These are phyloP conservation scores for Galeopsomyia nigrocyanea DNA, from an alignment of 2,888 invertebrate genomes.

Conservation along the genomic window DNA sequence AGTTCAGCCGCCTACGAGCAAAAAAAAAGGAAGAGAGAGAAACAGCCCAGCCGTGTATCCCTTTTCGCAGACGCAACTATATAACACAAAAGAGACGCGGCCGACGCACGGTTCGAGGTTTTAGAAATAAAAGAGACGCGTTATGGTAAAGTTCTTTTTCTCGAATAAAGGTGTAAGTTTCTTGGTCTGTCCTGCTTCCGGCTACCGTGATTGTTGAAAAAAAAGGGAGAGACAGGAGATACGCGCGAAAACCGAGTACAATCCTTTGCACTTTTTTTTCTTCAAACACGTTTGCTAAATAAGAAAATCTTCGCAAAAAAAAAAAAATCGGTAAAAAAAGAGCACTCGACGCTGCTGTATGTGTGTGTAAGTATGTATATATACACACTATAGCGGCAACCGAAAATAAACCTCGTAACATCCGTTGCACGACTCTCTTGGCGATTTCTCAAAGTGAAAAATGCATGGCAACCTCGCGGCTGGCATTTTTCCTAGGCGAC, in stretches of 20 bases:
- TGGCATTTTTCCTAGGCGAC: neutral
- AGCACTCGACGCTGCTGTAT: too few relatives aligned
- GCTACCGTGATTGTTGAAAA: slow-evolving; percentile 19
- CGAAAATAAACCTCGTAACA: slow-evolving; percentile 10
- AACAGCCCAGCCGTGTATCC: neutral
- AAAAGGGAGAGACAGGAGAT: neutral
- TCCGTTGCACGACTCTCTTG: neutral
- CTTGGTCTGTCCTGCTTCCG: slow-evolving; percentile 36
- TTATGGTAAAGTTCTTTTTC: too few relatives aligned
- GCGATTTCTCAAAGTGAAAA: too few relatives aligned
- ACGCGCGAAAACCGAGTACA: neutral
- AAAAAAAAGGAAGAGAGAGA: slow-evolving; percentile 18
- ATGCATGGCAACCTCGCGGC: neutral
- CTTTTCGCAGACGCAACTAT: slow-evolving; percentile 13
- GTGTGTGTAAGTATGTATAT: neutral
- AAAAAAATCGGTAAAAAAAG: neutral
- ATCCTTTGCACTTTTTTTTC: too few relatives aligned
- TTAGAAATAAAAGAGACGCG: slow-evolving; percentile 9
- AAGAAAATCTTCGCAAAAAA: too few relatives aligned
- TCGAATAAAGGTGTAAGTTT: slow-evolving; percentile 44
- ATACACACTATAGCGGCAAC: neutral
- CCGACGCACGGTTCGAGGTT: neutral
- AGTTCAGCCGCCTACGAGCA: slow-evolving; percentile 24
- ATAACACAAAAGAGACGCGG: slow-evolving; percentile 20
- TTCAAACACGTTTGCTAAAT: too few relatives aligned